phyloP scores from a whole-genome alignment of 2,888 invertebrate genomes.

The Bembecia ichneumoniformis region DNA sequence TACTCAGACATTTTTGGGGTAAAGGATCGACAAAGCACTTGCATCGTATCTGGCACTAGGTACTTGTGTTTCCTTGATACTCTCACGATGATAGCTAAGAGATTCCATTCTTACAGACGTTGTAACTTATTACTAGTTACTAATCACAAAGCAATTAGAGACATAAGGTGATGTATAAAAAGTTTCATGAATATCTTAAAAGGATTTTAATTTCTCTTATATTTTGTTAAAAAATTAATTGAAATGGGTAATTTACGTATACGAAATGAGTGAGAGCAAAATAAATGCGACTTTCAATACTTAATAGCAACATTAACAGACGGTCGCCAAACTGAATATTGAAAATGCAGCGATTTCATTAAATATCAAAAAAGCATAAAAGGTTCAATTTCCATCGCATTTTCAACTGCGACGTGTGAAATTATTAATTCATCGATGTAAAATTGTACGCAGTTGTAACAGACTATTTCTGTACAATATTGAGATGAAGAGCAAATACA shows the following conservation, averaged over 20 bases:
- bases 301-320: slow-evolving; percentile 1
- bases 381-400: slow-evolving; percentile 22
- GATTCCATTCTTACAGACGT: no score
- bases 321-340: slow-evolving; percentile 4
- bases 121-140: no score
- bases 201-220: no score
- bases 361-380: slow-evolving; percentile 19
- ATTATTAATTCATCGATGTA: slow-evolving; percentile 16
- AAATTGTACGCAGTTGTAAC: slow-evolving; percentile 6
- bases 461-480: background rate
- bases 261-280: slow-evolving; percentile 11
- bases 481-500: background rate
- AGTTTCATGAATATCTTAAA: no score
- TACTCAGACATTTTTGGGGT: no score
- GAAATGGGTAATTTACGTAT: slow-evolving; percentile 10
- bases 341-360: slow-evolving; percentile 16
- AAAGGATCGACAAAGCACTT: no score
- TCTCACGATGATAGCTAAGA: no score
- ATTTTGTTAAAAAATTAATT: no score
- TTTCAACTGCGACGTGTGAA: slow-evolving; percentile 16
- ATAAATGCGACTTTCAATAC: slow-evolving; percentile 1
- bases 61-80: no score
- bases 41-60: no score
- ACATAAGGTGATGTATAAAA: no score
- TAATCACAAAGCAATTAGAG: no score